Evolutionary conservation across 2,113 vertebrate species (phyloP).

Genomic region (Hippocampus guttulatus): DNA sequence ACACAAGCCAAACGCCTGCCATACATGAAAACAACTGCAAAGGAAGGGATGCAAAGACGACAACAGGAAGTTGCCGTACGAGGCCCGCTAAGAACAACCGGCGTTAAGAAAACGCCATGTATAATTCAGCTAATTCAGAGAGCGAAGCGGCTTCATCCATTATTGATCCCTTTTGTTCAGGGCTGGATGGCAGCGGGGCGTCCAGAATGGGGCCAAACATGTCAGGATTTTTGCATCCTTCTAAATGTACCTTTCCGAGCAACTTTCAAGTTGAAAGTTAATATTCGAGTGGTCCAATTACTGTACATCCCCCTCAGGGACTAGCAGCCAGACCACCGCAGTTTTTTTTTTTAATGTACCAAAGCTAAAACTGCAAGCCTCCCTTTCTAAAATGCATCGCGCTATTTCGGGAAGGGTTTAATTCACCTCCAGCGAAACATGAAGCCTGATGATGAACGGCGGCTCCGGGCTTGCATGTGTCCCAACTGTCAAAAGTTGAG

Average conservation of each 20-base stretch:
- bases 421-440: conserved; percentile 53
- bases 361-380: conserved; percentile 38
- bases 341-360: conserved; percentile 51
- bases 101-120: conserved; percentile 23
- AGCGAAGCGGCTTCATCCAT: conserved; percentile 57
- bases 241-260: background rate
- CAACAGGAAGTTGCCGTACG: background rate
- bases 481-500: conserved; percentile 14
- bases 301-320: conserved; percentile 41
- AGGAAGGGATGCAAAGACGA: background rate
- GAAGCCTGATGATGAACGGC: conserved; percentile 50
- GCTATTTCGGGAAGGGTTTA: conserved; percentile 54
- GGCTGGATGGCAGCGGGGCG: conserved; percentile 29
- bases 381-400: conserved; percentile 55
- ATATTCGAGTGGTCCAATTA: conserved; percentile 12
- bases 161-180: conserved; percentile 60
- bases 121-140: conserved; percentile 14
- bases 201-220: conserved; percentile 24
- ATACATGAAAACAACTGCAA: background rate
- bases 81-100: conserved; percentile 27
- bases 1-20: conserved; percentile 2
- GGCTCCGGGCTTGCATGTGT: background rate
- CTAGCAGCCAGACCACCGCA: conserved; percentile 16
- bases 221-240: conserved; percentile 15
- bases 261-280: conserved; percentile 2